A percentile compares a stretch with the other conserved stretches of the same genome.
Evolutionary conservation across 2,113 vertebrate genomes (phyloP).

Genomic region (Lanius collurio): DNA sequence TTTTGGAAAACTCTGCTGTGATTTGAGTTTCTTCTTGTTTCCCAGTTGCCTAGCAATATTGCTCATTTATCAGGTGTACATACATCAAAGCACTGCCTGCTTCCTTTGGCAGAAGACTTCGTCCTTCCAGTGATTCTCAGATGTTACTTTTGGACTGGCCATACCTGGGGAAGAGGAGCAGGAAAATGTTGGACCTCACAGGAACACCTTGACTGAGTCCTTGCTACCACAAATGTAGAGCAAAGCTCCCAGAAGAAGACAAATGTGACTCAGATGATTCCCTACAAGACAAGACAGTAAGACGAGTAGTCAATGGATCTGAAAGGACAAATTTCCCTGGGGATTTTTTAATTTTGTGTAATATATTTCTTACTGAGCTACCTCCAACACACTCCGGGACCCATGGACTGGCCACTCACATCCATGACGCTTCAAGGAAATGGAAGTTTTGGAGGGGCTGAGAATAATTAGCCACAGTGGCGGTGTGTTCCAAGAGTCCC

Average conservation of each 20-base stretch:
- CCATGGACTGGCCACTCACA: not conserved
- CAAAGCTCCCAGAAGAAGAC: not conserved
- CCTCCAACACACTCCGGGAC: not conserved
- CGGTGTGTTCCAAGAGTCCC: not conserved
- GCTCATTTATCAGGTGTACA: not conserved
- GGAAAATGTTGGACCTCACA: not conserved
- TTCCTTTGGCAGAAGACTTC: not conserved
- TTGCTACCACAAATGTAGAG: not conserved
- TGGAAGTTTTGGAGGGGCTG: not conserved
- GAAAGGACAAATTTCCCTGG: not conserved
- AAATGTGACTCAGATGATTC: not conserved
- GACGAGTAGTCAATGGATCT: not conserved
- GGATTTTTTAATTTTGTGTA: not conserved
- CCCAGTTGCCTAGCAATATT: not conserved
- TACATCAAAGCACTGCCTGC: not conserved
- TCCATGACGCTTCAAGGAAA: not conserved
- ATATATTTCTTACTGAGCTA: not conserved
- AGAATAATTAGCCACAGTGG: fast-evolving
- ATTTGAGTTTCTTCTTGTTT: not conserved
- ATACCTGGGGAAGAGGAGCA: not conserved
- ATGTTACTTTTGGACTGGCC: not conserved
- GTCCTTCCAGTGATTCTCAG: not conserved
- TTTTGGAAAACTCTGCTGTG: not conserved
- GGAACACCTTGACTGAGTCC: not conserved
- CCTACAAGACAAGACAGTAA: not conserved